Evolutionary conservation across 2,888 invertebrate species (phyloP), one percentile per base, ranked within the genome.

Genomic region (Lepeophtheirus nordmannii): DNA sequence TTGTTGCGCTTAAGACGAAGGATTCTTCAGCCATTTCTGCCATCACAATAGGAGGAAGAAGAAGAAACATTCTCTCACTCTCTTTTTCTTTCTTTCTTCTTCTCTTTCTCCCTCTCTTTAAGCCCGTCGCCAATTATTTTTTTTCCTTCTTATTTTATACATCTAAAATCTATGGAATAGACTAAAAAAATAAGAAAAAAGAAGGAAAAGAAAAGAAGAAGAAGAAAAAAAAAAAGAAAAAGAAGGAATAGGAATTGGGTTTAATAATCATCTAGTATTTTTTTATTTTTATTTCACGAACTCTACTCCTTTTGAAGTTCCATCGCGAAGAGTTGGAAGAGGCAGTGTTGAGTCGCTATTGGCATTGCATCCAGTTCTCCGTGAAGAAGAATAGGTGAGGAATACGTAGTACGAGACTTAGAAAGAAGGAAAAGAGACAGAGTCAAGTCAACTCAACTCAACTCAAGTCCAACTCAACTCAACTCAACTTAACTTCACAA

Each of bases 21-120:
- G 53, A 46, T 46, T 46, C 53, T 46, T 46, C 17, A 46, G 53
- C 53, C 53, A 8, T 46, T 46, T 46, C 53, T 46, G 53, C 53
- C 53, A 46, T 46, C 8, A n/a, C 17, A 17, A 46, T n/a, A 46
- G 17, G 53, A 41, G 41, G 14, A 41, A 14, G 14, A 41, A 14
- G 14, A 46, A 46, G 53, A 46, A 46, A 46, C 53, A 46, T 46
- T 46, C 53, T 46, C 53, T 46, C 53, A 46, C 53, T 5, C 53
- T 46, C 53, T 46, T 41, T 41, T 46, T 46, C 53, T 46, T 46
- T 46, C 53, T 46, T 46, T 46, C 53, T 46, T 17, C 17, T 17
- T 46, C 53, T 46, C 53, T 46, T 46, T 46, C 53, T 46, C 53
- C 53, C 53, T 17, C 53, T 17, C 53, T 17, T 30, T 30, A 30